Evolutionary conservation across 2,888 invertebrate species (phyloP).

Genomic region (Priocnemis perturbator): DNA sequence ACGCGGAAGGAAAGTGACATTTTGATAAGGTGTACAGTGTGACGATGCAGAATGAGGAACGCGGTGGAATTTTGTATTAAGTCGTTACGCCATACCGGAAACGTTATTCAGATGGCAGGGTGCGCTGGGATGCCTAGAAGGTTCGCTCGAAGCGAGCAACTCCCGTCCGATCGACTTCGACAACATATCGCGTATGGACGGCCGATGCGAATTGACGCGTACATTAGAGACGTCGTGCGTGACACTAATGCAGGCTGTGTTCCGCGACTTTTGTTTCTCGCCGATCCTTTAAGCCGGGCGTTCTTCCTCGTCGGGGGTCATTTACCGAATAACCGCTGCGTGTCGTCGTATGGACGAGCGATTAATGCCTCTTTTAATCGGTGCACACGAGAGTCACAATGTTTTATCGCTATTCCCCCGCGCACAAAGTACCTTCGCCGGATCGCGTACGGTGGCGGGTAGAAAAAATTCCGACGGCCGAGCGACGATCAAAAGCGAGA

Average conservation of each 20-base stretch:
- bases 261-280: slow-evolving; percentile 17
- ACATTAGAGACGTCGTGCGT: slow-evolving; percentile 32
- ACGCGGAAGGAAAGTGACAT: no score
- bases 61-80: slow-evolving; percentile 12
- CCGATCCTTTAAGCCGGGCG: slow-evolving; percentile 6
- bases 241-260: slow-evolving; percentile 28
- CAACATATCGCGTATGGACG: background rate
- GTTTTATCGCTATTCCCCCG: slow-evolving; percentile 27
- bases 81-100: slow-evolving; percentile 31
- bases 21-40: no score
- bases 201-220: no score
- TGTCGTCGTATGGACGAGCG: slow-evolving; percentile 33
- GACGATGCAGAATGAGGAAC: no score
- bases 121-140: slow-evolving; percentile 7
- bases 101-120: slow-evolving; percentile 20
- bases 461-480: background rate
- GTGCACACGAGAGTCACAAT: slow-evolving; percentile 27
- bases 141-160: background rate
- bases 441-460: slow-evolving; percentile 5
- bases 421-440: background rate
- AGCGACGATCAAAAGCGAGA: background rate
- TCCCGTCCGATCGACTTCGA: slow-evolving; percentile 8
- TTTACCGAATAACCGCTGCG: slow-evolving; percentile 42
- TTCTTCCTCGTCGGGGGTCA: slow-evolving; percentile 23
- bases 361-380: slow-evolving; percentile 37